A percentile compares a stretch with the other conserved stretches of the same genome.
Evolutionary conservation across 2,113 vertebrate species (phyloP).

Genomic region (Gallinago jamesoni): DNA sequence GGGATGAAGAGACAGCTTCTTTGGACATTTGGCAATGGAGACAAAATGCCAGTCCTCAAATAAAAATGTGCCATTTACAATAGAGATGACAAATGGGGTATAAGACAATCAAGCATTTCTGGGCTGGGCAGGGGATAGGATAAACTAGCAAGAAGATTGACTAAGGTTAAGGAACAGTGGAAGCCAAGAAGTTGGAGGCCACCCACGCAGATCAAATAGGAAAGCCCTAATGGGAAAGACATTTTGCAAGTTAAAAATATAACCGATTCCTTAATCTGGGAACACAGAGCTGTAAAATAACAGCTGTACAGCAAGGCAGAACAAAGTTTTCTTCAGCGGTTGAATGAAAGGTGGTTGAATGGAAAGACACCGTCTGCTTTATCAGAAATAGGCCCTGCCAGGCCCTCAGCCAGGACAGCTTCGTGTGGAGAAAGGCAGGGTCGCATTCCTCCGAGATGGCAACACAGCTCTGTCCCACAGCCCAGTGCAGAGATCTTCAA

Average conservation of each 20-base stretch:
- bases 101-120: background rate
- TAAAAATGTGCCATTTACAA: background rate
- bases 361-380: constrained; percentile 9
- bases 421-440: background rate
- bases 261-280: background rate
- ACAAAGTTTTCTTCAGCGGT: background rate
- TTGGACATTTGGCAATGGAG: background rate
- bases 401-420: background rate
- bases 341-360: constrained; percentile 21
- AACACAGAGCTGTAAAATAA: constrained; percentile 38
- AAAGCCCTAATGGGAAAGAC: constrained; percentile 23
- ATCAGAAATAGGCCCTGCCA: background rate
- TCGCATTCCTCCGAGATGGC: constrained; percentile 18
- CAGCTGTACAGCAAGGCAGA: constrained; percentile 41
- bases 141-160: constrained; percentile 11
- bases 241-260: constrained; percentile 50
- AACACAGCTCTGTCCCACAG: background rate
- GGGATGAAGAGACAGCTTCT: background rate
- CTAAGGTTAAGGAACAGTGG: background rate
- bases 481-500: constrained; percentile 34
- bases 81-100: background rate
- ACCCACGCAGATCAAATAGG: constrained; percentile 56
- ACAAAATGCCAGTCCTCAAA: background rate
- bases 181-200: constrained; percentile 14
- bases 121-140: background rate